Conservation (phyloP, 2,888 invertebrate genomes). For the Pristionchus japonicus region DNA sequence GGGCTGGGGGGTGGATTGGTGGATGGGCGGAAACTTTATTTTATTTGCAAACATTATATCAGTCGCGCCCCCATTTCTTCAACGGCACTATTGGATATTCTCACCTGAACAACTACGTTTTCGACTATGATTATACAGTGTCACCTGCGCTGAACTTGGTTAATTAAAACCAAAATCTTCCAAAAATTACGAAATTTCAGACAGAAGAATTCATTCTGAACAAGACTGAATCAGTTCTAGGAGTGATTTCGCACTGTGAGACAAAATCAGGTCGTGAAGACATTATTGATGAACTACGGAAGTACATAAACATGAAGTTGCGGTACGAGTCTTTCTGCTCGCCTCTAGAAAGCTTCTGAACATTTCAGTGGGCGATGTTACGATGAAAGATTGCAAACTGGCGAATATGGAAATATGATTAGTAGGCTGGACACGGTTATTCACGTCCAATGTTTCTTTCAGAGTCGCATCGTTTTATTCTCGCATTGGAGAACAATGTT, state of each 20-base stretch:
- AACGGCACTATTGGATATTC: background rate
- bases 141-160: background rate
- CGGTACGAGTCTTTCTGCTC: background rate
- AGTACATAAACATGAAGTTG: background rate
- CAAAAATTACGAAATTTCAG: no score
- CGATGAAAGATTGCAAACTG: background rate
- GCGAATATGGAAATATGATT: background rate
- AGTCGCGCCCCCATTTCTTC: background rate
- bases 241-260: background rate
- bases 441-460: no score
- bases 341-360: background rate
- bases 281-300: background rate
- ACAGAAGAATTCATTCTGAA: background rate
- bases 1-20: no score
- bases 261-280: background rate
- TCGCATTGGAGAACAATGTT: background rate
- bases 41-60: background rate
- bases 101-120: background rate
- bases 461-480: conserved; percentile 7
- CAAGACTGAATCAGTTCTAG: background rate
- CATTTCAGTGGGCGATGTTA: background rate
- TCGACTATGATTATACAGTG: background rate
- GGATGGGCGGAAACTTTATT: background rate
- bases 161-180: no score
- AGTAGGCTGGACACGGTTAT: background rate